These are phyloP conservation scores for Erinaceus europaeus DNA, from an alignment of 2,113 vertebrate genomes.

Conservation along the genomic window DNA sequence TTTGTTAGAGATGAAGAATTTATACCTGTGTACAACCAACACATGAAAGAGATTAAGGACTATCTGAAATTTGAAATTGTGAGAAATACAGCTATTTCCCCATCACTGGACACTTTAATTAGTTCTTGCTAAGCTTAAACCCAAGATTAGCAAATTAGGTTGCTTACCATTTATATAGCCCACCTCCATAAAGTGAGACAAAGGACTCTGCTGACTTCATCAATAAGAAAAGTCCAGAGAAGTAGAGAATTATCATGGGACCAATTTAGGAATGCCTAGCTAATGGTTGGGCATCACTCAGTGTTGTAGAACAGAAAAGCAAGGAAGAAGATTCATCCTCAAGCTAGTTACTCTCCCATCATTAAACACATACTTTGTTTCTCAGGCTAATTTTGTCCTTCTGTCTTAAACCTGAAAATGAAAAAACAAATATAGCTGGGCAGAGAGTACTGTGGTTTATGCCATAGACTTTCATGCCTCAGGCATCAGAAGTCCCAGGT, in stretches of 20 bases:
- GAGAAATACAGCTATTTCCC: neutral
- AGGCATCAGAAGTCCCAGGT: too few species aligned
- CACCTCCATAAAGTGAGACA: too few species aligned
- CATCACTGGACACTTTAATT: neutral
- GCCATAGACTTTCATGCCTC: too few species aligned
- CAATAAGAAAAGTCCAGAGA: conserved; percentile 88
- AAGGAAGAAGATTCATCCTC: neutral
- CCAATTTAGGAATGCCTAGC: conserved; percentile 78
- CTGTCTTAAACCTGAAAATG: neutral
- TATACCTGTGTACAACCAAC: neutral
- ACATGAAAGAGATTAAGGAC: neutral
- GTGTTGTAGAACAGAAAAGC: neutral
- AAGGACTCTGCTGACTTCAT: conserved; percentile 90
- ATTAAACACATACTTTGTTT: neutral
- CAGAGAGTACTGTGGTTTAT: too few species aligned
- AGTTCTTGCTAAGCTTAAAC: neutral
- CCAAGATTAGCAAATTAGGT: neutral
- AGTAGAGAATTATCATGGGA: conserved; percentile 85
- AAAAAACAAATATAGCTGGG: too few species aligned
- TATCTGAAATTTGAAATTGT: neutral
- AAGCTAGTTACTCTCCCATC: neutral
- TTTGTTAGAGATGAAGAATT: neutral
- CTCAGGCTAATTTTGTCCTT: too few species aligned
- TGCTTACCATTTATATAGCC: too few species aligned
- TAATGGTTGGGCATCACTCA: conserved; percentile 75